A percentile compares a stretch with the other conserved stretches of the same genome.
Conservation (phyloP, 2,797 vertebrate genomes). For the Ctenopoma kingsleyae region DNA sequence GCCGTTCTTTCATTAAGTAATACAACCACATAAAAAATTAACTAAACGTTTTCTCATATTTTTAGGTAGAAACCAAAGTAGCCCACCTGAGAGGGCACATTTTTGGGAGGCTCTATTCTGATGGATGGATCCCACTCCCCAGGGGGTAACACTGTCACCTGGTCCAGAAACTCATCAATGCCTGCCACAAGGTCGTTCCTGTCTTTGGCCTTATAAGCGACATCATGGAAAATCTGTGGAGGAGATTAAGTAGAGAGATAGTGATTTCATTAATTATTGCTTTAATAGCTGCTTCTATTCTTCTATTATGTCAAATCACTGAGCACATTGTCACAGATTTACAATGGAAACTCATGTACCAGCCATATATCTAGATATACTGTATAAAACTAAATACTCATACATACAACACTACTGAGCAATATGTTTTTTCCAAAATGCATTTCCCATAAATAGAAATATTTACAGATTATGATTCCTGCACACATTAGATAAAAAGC, state of each 20-base stretch:
- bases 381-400: slow-evolving; percentile 7
- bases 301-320: background rate
- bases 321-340: background rate
- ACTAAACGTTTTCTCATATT: background rate
- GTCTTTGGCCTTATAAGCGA: slow-evolving; percentile 99
- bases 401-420: background rate
- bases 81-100: slow-evolving; percentile 96
- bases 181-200: slow-evolving; percentile 96
- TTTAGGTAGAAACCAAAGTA: background rate
- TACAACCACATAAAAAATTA: background rate
- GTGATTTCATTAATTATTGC: background rate
- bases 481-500: background rate
- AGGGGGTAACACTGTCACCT: slow-evolving; percentile 97
- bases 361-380: too few relatives aligned
- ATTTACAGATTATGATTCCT: background rate
- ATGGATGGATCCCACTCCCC: slow-evolving; percentile 99
- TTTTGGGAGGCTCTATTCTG: slow-evolving; percentile 98
- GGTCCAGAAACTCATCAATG: slow-evolving; percentile 98
- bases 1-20: background rate
- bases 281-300: background rate
- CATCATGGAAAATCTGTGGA: slow-evolving; percentile 95
- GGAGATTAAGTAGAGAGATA: background rate
- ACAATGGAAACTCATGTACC: background rate
- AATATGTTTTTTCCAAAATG: background rate
- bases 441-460: background rate